phyloP scores from a whole-genome alignment of 30 jellyfish, hydroid and myxozoan species.

The Aurelia aurita region DNA sequence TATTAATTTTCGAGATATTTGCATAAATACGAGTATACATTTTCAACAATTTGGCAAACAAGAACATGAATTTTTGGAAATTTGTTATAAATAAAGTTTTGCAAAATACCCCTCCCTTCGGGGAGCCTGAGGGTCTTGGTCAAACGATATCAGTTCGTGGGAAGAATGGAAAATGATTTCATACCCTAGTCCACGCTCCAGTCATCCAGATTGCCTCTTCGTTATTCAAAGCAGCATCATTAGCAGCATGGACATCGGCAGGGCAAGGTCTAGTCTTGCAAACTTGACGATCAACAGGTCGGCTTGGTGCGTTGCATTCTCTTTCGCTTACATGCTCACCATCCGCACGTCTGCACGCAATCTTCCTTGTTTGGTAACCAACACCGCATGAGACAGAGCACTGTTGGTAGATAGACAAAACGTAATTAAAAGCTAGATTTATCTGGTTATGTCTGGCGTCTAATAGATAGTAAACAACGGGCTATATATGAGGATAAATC shows the following conservation, averaged over 20 bases:
- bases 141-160: too few relatives aligned
- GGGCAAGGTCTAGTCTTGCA: slow-evolving; percentile 87
- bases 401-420: slow-evolving; percentile 1
- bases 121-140: too few relatives aligned
- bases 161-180: neutral
- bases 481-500: too few relatives aligned
- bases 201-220: slow-evolving; percentile 87
- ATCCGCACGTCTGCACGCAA: slow-evolving; percentile 79
- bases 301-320: slow-evolving; percentile 70
- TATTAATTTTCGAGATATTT: too few relatives aligned
- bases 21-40: too few relatives aligned
- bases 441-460: too few relatives aligned
- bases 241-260: slow-evolving; percentile 76
- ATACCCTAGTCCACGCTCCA: slow-evolving; percentile 96
- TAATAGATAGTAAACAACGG: too few relatives aligned
- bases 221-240: slow-evolving; percentile 50
- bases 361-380: slow-evolving; percentile 86
- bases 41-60: too few relatives aligned
- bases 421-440: too few relatives aligned
- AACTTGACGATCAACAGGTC: slow-evolving; percentile 82
- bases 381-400: slow-evolving; percentile 91
- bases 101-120: too few relatives aligned
- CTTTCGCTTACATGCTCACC: slow-evolving; percentile 82
- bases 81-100: too few relatives aligned
- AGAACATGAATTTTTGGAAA: too few relatives aligned